phyloP scores from a whole-genome alignment of 2,113 vertebrate genomes.

The Emberiza fucata region DNA sequence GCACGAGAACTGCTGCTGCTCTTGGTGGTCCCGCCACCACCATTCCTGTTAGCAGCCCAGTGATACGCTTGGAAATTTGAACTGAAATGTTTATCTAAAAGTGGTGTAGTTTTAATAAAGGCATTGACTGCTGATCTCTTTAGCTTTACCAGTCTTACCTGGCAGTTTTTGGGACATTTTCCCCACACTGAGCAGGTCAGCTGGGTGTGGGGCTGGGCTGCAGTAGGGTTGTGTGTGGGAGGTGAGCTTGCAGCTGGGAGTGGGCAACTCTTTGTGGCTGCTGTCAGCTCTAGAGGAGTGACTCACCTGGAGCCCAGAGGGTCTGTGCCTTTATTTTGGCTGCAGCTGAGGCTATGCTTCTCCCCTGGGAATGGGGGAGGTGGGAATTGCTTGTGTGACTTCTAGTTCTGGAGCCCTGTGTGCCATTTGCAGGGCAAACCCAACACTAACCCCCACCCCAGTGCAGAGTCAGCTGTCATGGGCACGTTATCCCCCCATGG shows the following conservation, averaged over 20 bases:
- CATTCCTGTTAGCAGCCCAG: background rate
- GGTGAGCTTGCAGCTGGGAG: background rate
- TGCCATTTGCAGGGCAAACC: background rate
- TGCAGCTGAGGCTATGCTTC: background rate
- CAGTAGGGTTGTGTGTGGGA: background rate
- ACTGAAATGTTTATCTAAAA: slow-evolving; percentile 51
- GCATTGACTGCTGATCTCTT: slow-evolving; percentile 43
- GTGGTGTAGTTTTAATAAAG: slow-evolving; percentile 69
- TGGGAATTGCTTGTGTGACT: background rate
- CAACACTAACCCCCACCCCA: background rate
- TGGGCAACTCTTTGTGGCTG: background rate
- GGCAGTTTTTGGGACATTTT: background rate
- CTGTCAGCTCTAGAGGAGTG: rapidly evolving
- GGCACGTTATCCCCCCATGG: rapidly evolving
- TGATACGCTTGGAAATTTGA: background rate
- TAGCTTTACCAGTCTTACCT: background rate
- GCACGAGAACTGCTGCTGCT: background rate
- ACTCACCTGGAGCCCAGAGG: background rate
- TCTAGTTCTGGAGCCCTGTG: background rate
- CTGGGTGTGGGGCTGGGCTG: background rate
- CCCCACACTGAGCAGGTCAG: background rate
- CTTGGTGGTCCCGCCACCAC: background rate
- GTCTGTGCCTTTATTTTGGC: background rate
- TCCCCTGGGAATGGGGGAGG: background rate
- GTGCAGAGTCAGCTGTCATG: rapidly evolving